Base-by-base conservation (phyloP, 2,113 vertebrate genomes). In the Neodon shergylaensis region DNA sequence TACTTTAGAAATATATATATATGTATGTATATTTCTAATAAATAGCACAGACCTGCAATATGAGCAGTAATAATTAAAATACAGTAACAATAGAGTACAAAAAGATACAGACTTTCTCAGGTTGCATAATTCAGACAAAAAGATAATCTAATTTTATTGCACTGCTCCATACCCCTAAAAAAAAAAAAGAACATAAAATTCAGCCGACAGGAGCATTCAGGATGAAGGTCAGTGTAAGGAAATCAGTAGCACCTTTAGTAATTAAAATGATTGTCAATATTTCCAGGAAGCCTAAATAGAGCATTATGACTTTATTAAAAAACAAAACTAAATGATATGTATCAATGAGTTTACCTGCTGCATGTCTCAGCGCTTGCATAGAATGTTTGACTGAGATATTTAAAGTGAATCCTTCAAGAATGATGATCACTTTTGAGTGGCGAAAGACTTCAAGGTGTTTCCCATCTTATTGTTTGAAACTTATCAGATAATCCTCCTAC, bases 181-280 rank as follows among this genome's bases (percentile, higher is more conserved):
- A 82, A 82, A 65, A 90, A 42, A 84, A 44, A 14, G 2, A 36
- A 83, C 91, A 89, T 58, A 94, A 93, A 97, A 2, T 31, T 96
- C 8, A 94, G 94, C 86, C 97, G 33, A 98, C 52, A 97, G 72
- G 94, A 91, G 86, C 94, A 78, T 70, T 97, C 97, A 95, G 90
- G 92, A 97, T 97, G 93, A 97, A 96, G 68, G 77, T 95, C 96
- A 96, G 92, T 95, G 91, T 94, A 98, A 96, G 97, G 98, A 98
- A 96, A 97, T 95, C 97, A 98, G 96, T 98, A 98, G 98, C 98
- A 98, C 98, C 98, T 98, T 98, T 95, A 95, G 88, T 97, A 96
- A 98, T 96, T 94, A 95, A 97, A 97, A 93, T 97, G 97, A 98
- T 98, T 98, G 97, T 98, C 88, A 63, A 97, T 96, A 95, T 88